Evolutionary conservation across 2,113 vertebrate genomes (phyloP).

Genomic region (Brachirus orientalis): DNA sequence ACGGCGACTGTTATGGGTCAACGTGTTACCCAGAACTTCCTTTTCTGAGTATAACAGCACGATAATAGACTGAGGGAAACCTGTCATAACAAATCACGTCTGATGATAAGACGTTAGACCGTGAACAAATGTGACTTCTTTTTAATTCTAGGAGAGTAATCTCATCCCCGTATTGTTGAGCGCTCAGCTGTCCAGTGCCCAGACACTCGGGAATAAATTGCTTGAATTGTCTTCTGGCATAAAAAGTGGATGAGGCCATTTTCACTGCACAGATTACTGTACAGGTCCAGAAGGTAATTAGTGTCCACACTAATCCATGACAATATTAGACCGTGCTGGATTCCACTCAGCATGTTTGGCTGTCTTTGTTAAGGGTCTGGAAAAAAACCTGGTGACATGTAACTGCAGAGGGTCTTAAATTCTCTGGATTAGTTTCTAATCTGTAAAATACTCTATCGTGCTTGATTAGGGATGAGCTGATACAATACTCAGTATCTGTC

Average conservation of each 20-base stretch:
- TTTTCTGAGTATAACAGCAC: constrained; percentile 35
- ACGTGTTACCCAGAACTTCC: constrained; percentile 51
- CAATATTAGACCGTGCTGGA: constrained; percentile 26
- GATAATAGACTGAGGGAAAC: constrained; percentile 35
- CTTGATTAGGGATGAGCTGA: too few species aligned
- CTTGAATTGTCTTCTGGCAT: constrained; percentile 68
- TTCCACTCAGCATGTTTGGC: constrained; percentile 45
- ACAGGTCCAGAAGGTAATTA: constrained; percentile 64
- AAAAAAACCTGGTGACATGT: constrained; percentile 47
- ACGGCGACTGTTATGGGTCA: constrained; percentile 52
- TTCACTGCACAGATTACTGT: constrained; percentile 63
- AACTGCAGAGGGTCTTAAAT: constrained; percentile 31
- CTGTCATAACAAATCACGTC: constrained; percentile 57
- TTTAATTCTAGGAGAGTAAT: constrained; percentile 55
- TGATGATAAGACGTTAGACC: constrained; percentile 49
- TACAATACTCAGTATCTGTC: too few species aligned
- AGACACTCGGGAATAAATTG: constrained; percentile 57
- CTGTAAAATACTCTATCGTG: too few species aligned
- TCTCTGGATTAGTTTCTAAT: constrained; percentile 8
- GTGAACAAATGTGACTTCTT: constrained; percentile 44
- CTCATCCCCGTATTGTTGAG: constrained; percentile 36
- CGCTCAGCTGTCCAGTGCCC: constrained; percentile 39
- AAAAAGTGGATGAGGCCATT: constrained; percentile 60
- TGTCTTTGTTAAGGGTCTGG: constrained; percentile 42
- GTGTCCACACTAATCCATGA: constrained; percentile 59